Conservation (phyloP, 2,888 invertebrate species). For the Byasa hedistus region DNA sequence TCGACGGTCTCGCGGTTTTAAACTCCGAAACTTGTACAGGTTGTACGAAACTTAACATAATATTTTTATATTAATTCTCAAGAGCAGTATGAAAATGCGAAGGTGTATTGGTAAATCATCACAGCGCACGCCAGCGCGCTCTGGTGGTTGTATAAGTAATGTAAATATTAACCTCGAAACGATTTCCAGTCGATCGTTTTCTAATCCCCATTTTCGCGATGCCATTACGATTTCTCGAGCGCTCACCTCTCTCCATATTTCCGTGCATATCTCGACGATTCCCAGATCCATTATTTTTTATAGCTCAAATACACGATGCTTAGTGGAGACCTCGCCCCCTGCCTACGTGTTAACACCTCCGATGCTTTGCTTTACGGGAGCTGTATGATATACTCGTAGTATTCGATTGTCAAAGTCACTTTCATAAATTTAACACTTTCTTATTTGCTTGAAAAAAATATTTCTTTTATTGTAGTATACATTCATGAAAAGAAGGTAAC, state of each 20-base stretch:
- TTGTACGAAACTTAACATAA: too few relatives aligned
- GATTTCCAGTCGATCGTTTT: conserved; percentile 75
- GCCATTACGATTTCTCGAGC: conserved; percentile 77
- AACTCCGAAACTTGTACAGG: too few relatives aligned
- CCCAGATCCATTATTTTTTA: conserved; percentile 80
- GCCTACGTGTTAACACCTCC: conserved; percentile 60
- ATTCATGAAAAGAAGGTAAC: too few relatives aligned
- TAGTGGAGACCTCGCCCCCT: conserved; percentile 64
- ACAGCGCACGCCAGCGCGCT: neutral
- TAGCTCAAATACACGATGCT: conserved; percentile 74
- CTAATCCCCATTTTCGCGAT: conserved; percentile 78
- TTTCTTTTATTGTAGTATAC: neutral
- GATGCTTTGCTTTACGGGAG: conserved; percentile 46
- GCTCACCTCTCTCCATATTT: conserved; percentile 77
- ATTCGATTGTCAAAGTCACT: neutral
- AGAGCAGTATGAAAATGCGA: neutral
- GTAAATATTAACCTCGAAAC: conserved; percentile 57
- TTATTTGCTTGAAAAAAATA: neutral
- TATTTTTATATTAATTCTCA: too few relatives aligned
- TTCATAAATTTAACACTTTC: neutral
- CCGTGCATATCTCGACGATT: conserved; percentile 78
- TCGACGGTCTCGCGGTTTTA: too few relatives aligned
- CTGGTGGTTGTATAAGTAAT: conserved; percentile 44
- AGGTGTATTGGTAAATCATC: neutral
- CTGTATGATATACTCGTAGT: conserved; percentile 44